Conservation (phyloP, 2,888 invertebrate genomes). For the Nemoura dubitans region DNA sequence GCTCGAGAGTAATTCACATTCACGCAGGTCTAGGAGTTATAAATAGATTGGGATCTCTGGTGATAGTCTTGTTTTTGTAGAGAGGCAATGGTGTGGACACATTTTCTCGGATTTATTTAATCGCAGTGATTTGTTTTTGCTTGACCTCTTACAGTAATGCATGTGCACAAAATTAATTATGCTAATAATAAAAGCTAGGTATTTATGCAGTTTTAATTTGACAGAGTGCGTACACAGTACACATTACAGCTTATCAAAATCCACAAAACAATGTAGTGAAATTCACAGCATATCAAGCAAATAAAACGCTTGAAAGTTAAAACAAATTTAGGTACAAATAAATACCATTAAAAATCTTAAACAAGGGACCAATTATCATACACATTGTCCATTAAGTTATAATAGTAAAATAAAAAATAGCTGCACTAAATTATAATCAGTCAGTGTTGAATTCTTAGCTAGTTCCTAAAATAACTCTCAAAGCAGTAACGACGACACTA, state of each 20-base stretch:
- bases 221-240: not conserved
- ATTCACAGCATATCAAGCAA: no score
- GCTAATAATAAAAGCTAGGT: no score
- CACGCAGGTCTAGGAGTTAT: no score
- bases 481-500: not conserved
- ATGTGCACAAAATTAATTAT: no score
- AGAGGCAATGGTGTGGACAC: not conserved
- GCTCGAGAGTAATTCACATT: not conserved
- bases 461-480: not conserved
- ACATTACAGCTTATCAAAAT: not conserved
- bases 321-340: no score
- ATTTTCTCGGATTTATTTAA: not conserved
- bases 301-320: no score
- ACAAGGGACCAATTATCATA: no score
- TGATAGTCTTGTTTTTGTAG: not conserved
- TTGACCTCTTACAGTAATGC: not conserved
- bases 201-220: not conserved
- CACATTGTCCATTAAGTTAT: not conserved
- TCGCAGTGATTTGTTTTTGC: not conserved
- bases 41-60: not conserved
- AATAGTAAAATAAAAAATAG: not conserved
- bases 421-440: not conserved
- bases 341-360: no score
- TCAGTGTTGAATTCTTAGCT: conserved; percentile 13
- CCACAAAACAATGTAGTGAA: no score